Evolutionary conservation across 2,113 vertebrate genomes (phyloP), one percentile per base, ranked within the genome.

Genomic region (Acanthisitta chloris): DNA sequence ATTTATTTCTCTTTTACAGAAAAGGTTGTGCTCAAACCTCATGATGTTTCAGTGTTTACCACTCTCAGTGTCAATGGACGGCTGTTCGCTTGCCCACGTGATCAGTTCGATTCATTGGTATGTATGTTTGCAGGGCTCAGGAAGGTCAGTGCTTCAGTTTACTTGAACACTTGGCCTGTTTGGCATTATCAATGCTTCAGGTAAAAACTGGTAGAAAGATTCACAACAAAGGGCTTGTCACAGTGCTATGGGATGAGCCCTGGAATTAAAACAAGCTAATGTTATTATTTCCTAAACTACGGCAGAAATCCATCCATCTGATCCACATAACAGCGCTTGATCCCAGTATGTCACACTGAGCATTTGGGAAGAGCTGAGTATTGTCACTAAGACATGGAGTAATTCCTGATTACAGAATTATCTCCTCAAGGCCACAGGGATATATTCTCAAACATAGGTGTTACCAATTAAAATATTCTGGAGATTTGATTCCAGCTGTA

Each of bases 101-200:
- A 99, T 94, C 99, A 99, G 96, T 98, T 99, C 8, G 99, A 99
- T 96, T 98, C 99, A n/a, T 83, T 99, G 99, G 99, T 99, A 98
- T 29, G 98, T 98, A 93, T 59, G 82, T 49, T 25, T 55, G 48
- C 76, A 40, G 33, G 43, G 86, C 91, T 91, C 66, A 8, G 79
- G 59, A 86, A 38, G 8, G 8, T n/a, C 49, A 55, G 8, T 61
- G 72, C 86, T 91, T 79, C 57, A 42, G 9, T 48, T 90, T 52
- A 4, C 42, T 88, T 81, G 67, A 82, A 74, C 16, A 33, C 85
- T 81, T 76, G 43, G 18, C 57, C 71, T 57, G 61, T 83, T 87
- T 43, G 91, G 38, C 34, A 20, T 86, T 66, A n/a, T 73, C 48
- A 65, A 1, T 36, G 10, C 18, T 76, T 67, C 16, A 71, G 24